A percentile compares a stretch with the other conserved stretches of the same genome.
phyloP scores from a whole-genome alignment of 53 echinoderm and acorn worm species.

The Actinopyga echinites region DNA sequence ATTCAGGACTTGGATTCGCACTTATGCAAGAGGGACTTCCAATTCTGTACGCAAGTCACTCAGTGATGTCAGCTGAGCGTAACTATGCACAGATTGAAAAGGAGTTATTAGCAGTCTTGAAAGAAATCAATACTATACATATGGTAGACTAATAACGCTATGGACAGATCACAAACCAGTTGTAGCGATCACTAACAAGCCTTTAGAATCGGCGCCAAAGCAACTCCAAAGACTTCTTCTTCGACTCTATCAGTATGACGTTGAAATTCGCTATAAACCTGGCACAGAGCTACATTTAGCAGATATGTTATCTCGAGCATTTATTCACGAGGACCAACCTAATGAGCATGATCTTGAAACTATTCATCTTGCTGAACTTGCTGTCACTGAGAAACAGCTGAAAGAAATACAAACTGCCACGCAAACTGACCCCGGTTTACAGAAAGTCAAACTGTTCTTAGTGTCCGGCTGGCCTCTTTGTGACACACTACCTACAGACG shows the following conservation, averaged over 20 bases:
- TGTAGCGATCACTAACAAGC: slow-evolving; percentile 42
- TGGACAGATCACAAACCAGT: slow-evolving; percentile 57
- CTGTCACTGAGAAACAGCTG: neutral
- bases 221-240: slow-evolving; percentile 31
- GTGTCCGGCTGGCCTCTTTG: slow-evolving; percentile 10
- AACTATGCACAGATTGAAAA: slow-evolving; percentile 43
- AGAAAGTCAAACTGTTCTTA: neutral
- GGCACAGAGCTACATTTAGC: slow-evolving; percentile 36
- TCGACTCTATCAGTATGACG: slow-evolving; percentile 44
- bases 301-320: slow-evolving; percentile 13
- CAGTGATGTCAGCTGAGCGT: slow-evolving; percentile 25
- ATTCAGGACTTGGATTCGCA: slow-evolving; percentile 26
- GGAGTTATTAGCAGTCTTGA: slow-evolving; percentile 21
- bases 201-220: slow-evolving; percentile 43
- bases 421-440: neutral
- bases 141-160: slow-evolving; percentile 32
- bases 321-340: neutral
- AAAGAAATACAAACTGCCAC: slow-evolving; percentile 8
- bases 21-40: slow-evolving; percentile 40
- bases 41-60: slow-evolving; percentile 51
- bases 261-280: slow-evolving; percentile 34
- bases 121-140: slow-evolving; percentile 32
- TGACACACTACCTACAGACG: neutral
- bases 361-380: slow-evolving; percentile 5
- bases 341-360: neutral